Evolutionary conservation across 2,888 invertebrate species (phyloP).

Genomic region (Horisme vitalbata): DNA sequence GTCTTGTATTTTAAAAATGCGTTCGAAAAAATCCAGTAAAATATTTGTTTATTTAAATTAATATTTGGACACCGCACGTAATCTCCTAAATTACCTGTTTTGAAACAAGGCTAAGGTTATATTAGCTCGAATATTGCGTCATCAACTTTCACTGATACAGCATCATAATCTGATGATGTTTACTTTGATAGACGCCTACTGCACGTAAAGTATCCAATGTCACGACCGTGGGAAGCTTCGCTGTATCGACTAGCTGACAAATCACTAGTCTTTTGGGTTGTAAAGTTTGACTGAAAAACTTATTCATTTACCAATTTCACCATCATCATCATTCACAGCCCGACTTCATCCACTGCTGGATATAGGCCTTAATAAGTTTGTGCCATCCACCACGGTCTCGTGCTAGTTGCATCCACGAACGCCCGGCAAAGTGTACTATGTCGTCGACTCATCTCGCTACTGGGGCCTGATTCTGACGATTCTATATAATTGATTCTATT

Average conservation of each 20-base stretch:
- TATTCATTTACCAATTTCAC: no score
- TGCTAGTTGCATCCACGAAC: no score
- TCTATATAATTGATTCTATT: no score
- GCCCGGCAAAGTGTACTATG: no score
- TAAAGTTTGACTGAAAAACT: no score
- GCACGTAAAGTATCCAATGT: conserved; percentile 29
- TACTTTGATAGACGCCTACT: conserved; percentile 30
- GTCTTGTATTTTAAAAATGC: background rate
- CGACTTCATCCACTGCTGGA: no score
- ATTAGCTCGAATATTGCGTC: conserved; percentile 33
- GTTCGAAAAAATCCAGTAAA: background rate
- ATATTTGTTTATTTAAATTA: conserved; percentile 1
- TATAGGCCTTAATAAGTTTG: no score
- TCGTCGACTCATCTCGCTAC: no score
- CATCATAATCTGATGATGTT: conserved; percentile 29
- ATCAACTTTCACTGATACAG: conserved; percentile 37
- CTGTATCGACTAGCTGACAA: conserved; percentile 28
- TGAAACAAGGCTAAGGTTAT: conserved; percentile 35
- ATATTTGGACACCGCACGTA: conserved; percentile 10
- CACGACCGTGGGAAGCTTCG: conserved; percentile 33
- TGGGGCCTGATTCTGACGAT: no score
- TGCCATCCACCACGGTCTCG: no score
- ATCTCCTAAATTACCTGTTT: conserved; percentile 21
- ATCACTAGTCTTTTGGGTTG: no score
- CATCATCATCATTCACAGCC: no score